Percentiles rank a stretch among this genome's conserved stretches.
These are phyloP conservation scores for Diorhabda elongata DNA, from an alignment of 1,140 invertebrate species.

Conservation along the genomic window DNA sequence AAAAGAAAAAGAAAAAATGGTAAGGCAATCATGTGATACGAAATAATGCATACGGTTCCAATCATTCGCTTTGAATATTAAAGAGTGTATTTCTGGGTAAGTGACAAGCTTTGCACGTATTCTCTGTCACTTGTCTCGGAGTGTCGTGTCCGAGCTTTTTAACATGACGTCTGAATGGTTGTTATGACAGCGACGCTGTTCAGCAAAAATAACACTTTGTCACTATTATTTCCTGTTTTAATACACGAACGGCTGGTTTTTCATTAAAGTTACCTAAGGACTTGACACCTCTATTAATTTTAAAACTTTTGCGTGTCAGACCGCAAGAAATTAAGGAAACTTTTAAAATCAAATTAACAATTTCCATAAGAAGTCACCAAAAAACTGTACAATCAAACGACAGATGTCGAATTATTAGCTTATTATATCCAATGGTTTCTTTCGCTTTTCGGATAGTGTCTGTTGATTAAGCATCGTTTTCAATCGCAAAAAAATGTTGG, in stretches of 20 bases:
- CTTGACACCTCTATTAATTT: background rate
- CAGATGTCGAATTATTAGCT: too few relatives aligned
- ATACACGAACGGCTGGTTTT: slow-evolving; percentile 4
- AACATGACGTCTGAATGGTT: slow-evolving; percentile 37
- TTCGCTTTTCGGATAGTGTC: too few relatives aligned
- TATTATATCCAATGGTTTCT: too few relatives aligned
- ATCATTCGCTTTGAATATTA: slow-evolving; percentile 29
- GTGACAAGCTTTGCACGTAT: slow-evolving; percentile 36
- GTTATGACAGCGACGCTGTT: slow-evolving; percentile 33
- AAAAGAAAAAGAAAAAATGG: background rate
- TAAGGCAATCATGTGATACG: slow-evolving; percentile 14
- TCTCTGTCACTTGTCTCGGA: slow-evolving; percentile 31
- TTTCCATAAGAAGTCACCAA: too few relatives aligned
- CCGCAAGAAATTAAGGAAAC: background rate
- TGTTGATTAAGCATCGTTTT: too few relatives aligned
- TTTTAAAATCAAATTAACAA: too few relatives aligned
- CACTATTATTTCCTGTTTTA: slow-evolving; percentile 33
- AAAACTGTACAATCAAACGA: too few relatives aligned
- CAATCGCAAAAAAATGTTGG: too few relatives aligned
- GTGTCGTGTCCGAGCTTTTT: slow-evolving; percentile 31
- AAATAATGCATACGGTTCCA: slow-evolving; percentile 17
- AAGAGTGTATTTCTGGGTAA: slow-evolving; percentile 33
- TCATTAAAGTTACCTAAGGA: background rate
- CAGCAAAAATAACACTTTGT: slow-evolving; percentile 37
- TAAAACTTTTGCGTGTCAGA: background rate